A percentile compares a stretch with the other conserved stretches of the same genome.
Evolutionary conservation across 2,888 invertebrate species (phyloP).

Genomic region (Aquatica leii): DNA sequence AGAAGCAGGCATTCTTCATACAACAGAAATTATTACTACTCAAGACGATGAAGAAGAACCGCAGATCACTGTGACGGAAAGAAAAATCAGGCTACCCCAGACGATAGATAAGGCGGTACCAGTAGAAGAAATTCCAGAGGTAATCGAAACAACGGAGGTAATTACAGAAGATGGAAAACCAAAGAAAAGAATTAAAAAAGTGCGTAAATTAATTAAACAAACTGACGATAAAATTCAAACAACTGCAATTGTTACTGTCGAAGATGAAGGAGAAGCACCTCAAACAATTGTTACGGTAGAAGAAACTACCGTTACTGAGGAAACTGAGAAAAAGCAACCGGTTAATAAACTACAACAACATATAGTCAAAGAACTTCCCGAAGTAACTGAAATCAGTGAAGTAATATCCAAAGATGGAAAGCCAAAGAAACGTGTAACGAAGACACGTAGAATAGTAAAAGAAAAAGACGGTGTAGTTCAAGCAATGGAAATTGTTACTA

Average conservation of each 20-base stretch:
- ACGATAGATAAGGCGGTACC: background rate
- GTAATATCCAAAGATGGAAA: conserved; percentile 31
- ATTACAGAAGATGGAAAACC: conserved; percentile 42
- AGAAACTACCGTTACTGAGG: conserved; percentile 24
- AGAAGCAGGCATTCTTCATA: conserved; percentile 49
- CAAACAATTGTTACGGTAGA: conserved; percentile 34
- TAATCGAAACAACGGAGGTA: conserved; percentile 36
- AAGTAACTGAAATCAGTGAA: conserved; percentile 39
- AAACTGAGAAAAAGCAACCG: conserved; percentile 45
- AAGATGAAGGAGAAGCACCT: conserved; percentile 34
- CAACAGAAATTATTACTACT: conserved; percentile 59
- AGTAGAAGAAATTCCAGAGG: conserved; percentile 10
- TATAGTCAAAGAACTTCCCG: conserved; percentile 30
- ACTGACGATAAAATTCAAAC: conserved; percentile 46
- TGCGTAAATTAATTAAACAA: conserved; percentile 47
- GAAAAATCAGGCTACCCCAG: conserved; percentile 34
- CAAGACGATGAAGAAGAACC: conserved; percentile 53
- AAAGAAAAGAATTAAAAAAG: conserved; percentile 44
- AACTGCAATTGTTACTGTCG: conserved; percentile 40
- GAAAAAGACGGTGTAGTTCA: conserved; percentile 21
- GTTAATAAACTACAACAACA: background rate
- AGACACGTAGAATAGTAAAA: conserved; percentile 35
- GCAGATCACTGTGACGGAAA: conserved; percentile 52
- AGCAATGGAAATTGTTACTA: conserved; percentile 34
- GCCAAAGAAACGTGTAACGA: conserved; percentile 16